These are phyloP conservation scores for Meganola albula DNA, from an alignment of 2,888 invertebrate species.

Conservation along the genomic window DNA sequence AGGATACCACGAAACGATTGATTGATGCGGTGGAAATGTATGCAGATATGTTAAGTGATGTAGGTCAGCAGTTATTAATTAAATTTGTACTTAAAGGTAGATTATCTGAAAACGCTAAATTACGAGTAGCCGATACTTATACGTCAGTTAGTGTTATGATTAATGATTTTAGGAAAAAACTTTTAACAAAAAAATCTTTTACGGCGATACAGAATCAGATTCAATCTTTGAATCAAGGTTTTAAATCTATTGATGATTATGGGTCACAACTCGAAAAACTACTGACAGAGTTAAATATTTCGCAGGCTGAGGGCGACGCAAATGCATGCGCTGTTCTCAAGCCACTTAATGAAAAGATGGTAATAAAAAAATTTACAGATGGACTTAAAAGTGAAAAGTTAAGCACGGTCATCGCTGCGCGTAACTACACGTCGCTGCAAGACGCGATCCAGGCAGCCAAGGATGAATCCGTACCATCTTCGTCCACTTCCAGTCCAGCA, in stretches of 20 bases:
- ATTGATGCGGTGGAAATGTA: constrained; percentile 4
- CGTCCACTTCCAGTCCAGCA: background rate
- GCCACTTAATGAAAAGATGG: background rate
- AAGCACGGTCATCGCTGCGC: background rate
- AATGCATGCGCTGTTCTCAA: background rate
- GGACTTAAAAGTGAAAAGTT: background rate
- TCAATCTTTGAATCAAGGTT: background rate
- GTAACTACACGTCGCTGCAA: background rate
- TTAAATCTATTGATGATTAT: constrained; percentile 1
- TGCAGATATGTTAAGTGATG: background rate
- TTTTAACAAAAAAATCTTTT: constrained; percentile 2
- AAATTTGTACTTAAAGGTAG: constrained; percentile 5
- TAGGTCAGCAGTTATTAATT: background rate
- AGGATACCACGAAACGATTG: background rate
- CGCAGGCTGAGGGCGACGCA: background rate
- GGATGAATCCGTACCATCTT: background rate
- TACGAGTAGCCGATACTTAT: constrained; percentile 1
- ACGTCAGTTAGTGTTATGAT: background rate
- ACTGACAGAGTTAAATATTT: background rate
- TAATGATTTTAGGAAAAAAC: constrained; percentile 1
- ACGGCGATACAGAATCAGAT: background rate
- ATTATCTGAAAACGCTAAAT: background rate
- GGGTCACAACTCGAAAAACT: constrained; percentile 1
- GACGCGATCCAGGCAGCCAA: constrained; percentile 3
- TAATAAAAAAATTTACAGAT: background rate